Base-by-base conservation (phyloP, 1,140 invertebrate genomes). In the Drosophila mojavensis region DNA sequence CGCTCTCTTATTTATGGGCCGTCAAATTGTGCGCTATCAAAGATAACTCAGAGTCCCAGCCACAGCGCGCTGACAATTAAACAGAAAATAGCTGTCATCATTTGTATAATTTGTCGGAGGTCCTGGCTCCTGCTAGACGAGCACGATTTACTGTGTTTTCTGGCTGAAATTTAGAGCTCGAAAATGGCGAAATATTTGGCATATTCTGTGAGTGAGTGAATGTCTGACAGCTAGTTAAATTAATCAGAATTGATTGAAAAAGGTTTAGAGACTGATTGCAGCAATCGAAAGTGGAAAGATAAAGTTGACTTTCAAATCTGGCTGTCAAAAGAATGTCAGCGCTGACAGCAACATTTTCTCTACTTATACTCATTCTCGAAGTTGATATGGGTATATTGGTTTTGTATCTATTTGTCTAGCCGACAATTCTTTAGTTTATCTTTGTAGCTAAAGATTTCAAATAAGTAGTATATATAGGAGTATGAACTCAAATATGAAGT, bases 1-100 rank as follows among this genome's bases (percentile, higher is more conserved):
- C 41, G 17, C 67, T 59, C 82, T 81, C 76, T 88, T 88, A 86
- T 86, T 88, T 86, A 88, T 86, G 82, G 88, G 82, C 71, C 79
- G 75, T 66, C 83, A 77, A 86, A 82, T 88, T 86, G 81, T 82
- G 76, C 83, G 75, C 58, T 69, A 76, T 79, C 76, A 74, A 68
- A 51, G 67, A 73, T 67, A 68, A 73, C 43, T 67, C 64, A 43
- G 24, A 51, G 11, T 33, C 33, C 5, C 6, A 33, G 33, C 33
- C 33, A 1, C 28, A 20, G 28, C 33, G 33, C 33, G 47, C 51
- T 62, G 78, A 73, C 78, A 86, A 86, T 86, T 85, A 85, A 64
- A 72, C 61, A 60, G 67, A 39, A 77, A 86, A 79, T 85, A 82
- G 79, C 67, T 61, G 20, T 51, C 58, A 55, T 50, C 64, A 36